phyloP scores from a whole-genome alignment of 2,113 vertebrate genomes.

The Baryphthengus martii region DNA sequence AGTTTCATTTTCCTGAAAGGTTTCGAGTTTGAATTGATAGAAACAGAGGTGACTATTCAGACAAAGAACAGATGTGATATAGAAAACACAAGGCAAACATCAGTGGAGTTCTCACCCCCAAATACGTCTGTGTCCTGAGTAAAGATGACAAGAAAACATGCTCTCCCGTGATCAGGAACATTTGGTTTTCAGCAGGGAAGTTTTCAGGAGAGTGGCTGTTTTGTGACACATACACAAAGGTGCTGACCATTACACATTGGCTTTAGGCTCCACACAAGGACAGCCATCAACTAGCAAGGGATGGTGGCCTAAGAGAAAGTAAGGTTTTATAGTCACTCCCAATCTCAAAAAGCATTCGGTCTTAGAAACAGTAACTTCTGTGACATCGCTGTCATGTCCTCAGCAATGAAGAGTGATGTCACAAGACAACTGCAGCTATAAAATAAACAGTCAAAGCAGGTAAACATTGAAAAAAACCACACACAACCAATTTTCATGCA shows the following conservation, averaged over 20 bases:
- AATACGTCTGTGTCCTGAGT: background rate
- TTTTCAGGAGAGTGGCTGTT: background rate
- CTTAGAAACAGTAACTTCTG: background rate
- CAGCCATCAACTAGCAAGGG: background rate
- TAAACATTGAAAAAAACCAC: background rate
- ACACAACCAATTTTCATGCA: conserved; percentile 22
- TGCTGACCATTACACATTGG: accelerated
- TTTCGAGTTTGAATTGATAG: background rate
- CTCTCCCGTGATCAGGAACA: background rate
- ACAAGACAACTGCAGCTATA: background rate
- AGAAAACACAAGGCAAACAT: background rate
- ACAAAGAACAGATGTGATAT: background rate
- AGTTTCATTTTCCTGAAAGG: background rate
- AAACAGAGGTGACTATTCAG: background rate
- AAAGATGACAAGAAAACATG: background rate
- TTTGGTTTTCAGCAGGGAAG: background rate
- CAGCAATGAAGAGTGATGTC: background rate
- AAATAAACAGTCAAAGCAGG: conserved; percentile 2
- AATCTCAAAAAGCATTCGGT: background rate
- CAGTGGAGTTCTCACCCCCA: background rate
- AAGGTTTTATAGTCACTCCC: background rate
- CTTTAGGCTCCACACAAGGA: background rate
- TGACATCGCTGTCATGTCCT: background rate
- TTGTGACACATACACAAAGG: background rate
- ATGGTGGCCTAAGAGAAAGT: background rate